Evolutionary conservation across 2,113 vertebrate genomes (phyloP), one percentile per base, ranked within the genome.

Genomic region (Regulus satrapa): DNA sequence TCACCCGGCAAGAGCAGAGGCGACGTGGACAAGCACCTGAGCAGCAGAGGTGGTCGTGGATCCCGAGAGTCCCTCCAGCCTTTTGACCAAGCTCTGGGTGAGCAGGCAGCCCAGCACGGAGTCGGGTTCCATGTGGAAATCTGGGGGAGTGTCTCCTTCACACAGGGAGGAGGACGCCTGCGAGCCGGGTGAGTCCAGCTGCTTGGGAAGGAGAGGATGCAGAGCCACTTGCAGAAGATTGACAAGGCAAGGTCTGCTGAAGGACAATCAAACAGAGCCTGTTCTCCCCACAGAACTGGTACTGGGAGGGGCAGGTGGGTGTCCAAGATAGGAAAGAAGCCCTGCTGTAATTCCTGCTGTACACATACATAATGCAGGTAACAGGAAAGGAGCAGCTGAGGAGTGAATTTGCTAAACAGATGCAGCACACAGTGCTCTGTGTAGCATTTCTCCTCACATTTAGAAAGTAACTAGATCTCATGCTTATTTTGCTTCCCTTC

Each of bases 381-480:
- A 46, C 83, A 76, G 89, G 48, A 82, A 62, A 79, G 45, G 76
- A 91, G 10, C 55, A 81, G 85, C 49, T 79, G 91, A 92, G 62
- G 64, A 73, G 92, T 20, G 85, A 48, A 95, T 92, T 88, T 89
- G 46, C 55, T 81, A 21, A 85, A 55, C 19, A 93, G 84, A 75
- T 28, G 58, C 9, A 85, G 78, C 91, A 90, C 72, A 12, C 72
- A 15, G 75, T 8, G 52, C 85, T 85, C 87, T 86, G 82, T 54
- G 66, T 62, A 93, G 54, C 81, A 76, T 88, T 95, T 64, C 86
- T 81, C 54, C 79, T 84, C 86, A n/a, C 90, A 66, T 91, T 94
- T 94, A 83, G 52, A 75, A 97, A 95, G 96, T 86, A 96, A 95
- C 92, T 68, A 82, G 66, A 92, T 82, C 89, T 94, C 93, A 94